A percentile compares a stretch with the other conserved stretches of the same genome.
These are phyloP conservation scores for Malacoraja senta DNA, from an alignment of 2,797 vertebrate species.

Conservation along the genomic window DNA sequence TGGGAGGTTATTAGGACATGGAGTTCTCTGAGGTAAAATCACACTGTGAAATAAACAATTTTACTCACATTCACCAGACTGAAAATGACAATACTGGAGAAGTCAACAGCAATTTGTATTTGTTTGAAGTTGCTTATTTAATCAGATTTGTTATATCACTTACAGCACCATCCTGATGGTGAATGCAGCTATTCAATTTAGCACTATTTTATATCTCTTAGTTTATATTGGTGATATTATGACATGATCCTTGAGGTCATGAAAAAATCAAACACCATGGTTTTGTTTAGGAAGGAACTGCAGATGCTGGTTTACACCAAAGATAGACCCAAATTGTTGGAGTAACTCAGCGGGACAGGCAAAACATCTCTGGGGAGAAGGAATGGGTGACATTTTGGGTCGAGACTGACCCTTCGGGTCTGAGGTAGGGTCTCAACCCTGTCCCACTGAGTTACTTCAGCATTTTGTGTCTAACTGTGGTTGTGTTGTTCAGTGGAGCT, in stretches of 20 bases:
- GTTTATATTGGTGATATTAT: not conserved
- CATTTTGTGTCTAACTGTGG: too few species aligned
- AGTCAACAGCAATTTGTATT: not conserved
- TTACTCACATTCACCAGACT: not conserved
- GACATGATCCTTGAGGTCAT: too few species aligned
- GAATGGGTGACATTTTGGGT: too few species aligned
- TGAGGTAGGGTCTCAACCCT: too few species aligned
- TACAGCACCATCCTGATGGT: not conserved
- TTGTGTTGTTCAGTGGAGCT: too few species aligned
- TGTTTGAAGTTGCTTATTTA: not conserved
- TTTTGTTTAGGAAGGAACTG: too few species aligned
- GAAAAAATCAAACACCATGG: not conserved
- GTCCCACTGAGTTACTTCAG: too few species aligned
- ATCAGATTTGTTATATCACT: not conserved
- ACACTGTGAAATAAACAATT: conserved; percentile 10
- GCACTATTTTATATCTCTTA: not conserved
- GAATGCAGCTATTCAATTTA: not conserved
- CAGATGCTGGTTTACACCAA: too few species aligned
- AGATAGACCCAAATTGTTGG: too few species aligned
- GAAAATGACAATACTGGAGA: not conserved
- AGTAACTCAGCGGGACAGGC: too few species aligned
- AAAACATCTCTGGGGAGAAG: too few species aligned
- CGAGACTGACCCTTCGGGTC: too few species aligned
- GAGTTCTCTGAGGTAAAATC: not conserved
- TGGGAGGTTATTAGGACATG: not conserved